Conservation (phyloP, 2,113 vertebrate genomes). For the Phocoena sinus region DNA sequence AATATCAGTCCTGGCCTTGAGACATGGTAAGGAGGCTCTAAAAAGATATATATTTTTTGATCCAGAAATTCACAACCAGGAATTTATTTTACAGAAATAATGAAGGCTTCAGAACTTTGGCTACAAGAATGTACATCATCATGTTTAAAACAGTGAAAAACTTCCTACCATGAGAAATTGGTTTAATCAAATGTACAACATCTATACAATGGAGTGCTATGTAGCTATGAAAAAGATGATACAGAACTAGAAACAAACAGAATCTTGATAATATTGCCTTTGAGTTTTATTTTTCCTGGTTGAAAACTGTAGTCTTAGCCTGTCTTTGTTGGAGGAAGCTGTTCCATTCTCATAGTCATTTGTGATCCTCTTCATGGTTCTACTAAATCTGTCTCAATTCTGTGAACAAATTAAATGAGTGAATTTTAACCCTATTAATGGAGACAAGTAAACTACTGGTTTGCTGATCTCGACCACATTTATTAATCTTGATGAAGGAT, state of each 20-base stretch:
- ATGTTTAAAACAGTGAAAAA: background rate
- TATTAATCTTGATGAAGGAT: background rate
- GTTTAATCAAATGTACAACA: background rate
- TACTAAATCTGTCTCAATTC: background rate
- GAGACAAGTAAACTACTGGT: background rate
- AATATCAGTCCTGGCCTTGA: background rate
- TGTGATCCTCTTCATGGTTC: background rate
- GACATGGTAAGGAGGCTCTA: background rate
- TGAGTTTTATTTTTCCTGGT: background rate
- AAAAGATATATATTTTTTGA: background rate
- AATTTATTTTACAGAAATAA: background rate
- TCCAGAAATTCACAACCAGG: background rate
- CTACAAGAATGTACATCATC: background rate
- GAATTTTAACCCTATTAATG: background rate
- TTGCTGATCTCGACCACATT: background rate
- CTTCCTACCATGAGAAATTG: background rate
- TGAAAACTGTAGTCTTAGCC: background rate
- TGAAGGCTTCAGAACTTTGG: background rate
- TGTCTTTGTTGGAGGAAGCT: background rate
- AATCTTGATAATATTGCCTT: background rate
- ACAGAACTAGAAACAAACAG: background rate
- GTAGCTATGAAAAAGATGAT: background rate
- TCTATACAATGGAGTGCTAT: background rate
- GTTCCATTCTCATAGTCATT: background rate
- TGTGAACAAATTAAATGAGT: background rate